Evolutionary conservation across 1,140 invertebrate genomes (phyloP).

Genomic region (Dryas iulia): DNA sequence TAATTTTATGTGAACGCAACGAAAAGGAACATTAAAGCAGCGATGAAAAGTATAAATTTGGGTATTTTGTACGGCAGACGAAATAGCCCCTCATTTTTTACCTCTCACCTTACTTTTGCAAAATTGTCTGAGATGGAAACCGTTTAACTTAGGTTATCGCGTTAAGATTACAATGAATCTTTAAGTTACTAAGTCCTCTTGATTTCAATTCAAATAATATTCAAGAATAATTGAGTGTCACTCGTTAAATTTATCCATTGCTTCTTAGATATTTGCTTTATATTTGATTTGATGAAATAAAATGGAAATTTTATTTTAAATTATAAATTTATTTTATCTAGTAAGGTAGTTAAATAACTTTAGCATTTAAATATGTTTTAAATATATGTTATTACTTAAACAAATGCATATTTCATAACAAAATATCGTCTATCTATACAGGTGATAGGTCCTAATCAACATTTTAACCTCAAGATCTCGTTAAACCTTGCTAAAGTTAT

Average conservation of each 20-base stretch:
- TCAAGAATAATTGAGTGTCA: neutral
- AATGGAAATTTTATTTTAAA: neutral
- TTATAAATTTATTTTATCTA: no score
- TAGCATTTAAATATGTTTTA: no score
- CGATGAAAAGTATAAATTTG: conserved; percentile 46
- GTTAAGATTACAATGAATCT: conserved; percentile 33
- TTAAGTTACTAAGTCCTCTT: conserved; percentile 25
- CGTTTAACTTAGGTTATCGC: conserved; percentile 37
- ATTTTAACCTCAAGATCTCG: no score
- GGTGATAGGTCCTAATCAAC: no score
- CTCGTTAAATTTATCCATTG: neutral
- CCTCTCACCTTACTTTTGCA: conserved; percentile 31
- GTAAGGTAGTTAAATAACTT: no score
- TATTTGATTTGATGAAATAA: neutral
- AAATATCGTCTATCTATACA: no score
- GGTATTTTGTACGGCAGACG: conserved; percentile 37
- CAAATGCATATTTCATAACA: no score
- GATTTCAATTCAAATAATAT: conserved; percentile 11
- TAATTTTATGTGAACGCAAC: conserved; percentile 35
- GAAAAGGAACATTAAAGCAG: conserved; percentile 36
- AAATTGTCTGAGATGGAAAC: conserved; percentile 37
- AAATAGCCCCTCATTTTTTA: conserved; percentile 45
- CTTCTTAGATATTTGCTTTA: neutral
- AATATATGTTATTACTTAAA: no score
- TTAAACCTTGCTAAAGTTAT: no score